Evolutionary conservation across 2,888 invertebrate species (phyloP).

Genomic region (Spodoptera littoralis): DNA sequence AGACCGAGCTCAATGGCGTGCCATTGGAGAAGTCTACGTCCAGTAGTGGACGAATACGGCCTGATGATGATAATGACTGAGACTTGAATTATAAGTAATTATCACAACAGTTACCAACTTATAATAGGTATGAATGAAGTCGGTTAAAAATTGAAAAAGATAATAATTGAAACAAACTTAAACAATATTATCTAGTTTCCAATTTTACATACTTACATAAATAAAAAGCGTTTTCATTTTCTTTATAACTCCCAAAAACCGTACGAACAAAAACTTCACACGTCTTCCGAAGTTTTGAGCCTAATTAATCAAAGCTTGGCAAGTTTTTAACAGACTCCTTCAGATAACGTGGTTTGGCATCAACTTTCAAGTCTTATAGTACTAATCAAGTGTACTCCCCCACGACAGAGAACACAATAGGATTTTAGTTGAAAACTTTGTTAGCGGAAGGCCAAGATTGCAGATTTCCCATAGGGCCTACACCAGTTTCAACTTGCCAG

Average conservation of each 20-base stretch:
- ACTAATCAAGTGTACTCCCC: slow-evolving; percentile 80
- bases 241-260: slow-evolving; percentile 10
- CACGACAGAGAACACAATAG: slow-evolving; percentile 83
- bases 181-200: no score
- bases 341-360: slow-evolving; percentile 55
- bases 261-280: slow-evolving; percentile 21
- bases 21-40: no score
- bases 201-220: no score
- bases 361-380: slow-evolving; percentile 62
- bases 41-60: no score
- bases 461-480: slow-evolving; percentile 85
- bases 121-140: no score
- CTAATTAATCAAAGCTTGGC: slow-evolving; percentile 40
- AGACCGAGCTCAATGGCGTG: no score
- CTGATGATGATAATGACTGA: no score
- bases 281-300: slow-evolving; percentile 28
- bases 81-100: no score
- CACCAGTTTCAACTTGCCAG: slow-evolving; percentile 84
- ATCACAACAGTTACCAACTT: no score
- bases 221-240: no score
- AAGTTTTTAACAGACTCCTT: slow-evolving; percentile 38
- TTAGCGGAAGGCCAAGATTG: slow-evolving; percentile 86
- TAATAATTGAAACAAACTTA: no score
- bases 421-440: slow-evolving; percentile 88
- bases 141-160: no score